Conservation (phyloP, 1,140 invertebrate genomes). For the Drosophila seguyi region DNA sequence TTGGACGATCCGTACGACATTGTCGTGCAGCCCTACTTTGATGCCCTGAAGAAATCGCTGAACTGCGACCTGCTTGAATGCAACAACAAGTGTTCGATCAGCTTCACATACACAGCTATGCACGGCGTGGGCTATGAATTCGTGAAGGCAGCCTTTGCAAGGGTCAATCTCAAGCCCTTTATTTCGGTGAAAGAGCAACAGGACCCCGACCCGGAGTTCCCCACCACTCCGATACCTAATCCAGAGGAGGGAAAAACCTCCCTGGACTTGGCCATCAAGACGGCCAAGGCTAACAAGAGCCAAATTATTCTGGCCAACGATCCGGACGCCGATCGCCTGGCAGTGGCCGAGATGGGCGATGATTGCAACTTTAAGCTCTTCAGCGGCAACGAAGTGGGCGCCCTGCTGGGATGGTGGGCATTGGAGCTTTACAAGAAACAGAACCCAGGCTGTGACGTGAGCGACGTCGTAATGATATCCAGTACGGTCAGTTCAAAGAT, state of each 20-base stretch:
- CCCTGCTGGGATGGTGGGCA: conserved; percentile 98
- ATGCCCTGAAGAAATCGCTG: conserved; percentile 34
- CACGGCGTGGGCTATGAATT: conserved; percentile 97
- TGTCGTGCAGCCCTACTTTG: conserved; percentile 50
- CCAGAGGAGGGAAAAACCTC: conserved; percentile 98
- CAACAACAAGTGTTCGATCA: conserved; percentile 60
- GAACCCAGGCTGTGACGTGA: conserved; percentile 85
- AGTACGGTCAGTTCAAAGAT: conserved; percentile 99
- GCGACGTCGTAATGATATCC: conserved; percentile 92
- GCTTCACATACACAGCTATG: conserved; percentile 94
- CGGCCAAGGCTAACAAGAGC: conserved; percentile 90
- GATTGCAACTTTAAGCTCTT: conserved; percentile 95
- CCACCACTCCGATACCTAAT: conserved; percentile 97
- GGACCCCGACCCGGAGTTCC: conserved; percentile 97
- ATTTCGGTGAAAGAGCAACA: conserved; percentile 94
- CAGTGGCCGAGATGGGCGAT: conserved; percentile 93
- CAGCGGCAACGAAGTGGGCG: conserved; percentile 97
- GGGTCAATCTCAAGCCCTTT: conserved; percentile 91
- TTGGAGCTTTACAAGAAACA: conserved; percentile 87
- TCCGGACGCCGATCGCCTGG: conserved; percentile 98
- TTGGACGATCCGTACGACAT: conserved; percentile 56
- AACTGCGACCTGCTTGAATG: conserved; percentile 16
- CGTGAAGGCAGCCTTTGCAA: conserved; percentile 91
- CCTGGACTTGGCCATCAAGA: conserved; percentile 93
- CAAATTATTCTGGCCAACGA: conserved; percentile 97